Evolutionary conservation across 2,797 vertebrate species (phyloP).

Genomic region (Phoebastria nigripes): DNA sequence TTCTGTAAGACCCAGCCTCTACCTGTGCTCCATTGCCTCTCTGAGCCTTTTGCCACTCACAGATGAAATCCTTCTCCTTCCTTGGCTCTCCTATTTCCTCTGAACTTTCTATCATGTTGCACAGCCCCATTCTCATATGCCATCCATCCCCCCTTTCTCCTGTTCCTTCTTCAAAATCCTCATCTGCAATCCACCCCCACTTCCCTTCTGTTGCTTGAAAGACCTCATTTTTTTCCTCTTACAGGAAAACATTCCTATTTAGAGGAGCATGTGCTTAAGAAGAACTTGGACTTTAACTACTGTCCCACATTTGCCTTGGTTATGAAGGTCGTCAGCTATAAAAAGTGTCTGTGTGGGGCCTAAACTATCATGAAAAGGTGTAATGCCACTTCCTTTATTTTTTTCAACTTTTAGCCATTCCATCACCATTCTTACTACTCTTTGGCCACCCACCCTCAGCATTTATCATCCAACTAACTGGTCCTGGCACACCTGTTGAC

Average conservation of each 20-base stretch:
- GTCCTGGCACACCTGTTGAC: not conserved
- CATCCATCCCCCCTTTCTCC: not conserved
- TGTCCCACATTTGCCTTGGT: not conserved
- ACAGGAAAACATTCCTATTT: not conserved
- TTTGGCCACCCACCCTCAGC: not conserved
- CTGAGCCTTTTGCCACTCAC: not conserved
- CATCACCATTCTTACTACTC: not conserved
- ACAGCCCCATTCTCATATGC: not conserved
- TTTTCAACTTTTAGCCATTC: not conserved
- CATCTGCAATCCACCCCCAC: slow-evolving; percentile 21
- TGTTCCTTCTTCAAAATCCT: slow-evolving; percentile 25
- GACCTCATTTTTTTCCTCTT: not conserved
- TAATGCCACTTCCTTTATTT: not conserved
- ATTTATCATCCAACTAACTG: not conserved
- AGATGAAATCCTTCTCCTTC: not conserved
- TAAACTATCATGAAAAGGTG: not conserved
- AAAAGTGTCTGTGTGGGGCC: not conserved
- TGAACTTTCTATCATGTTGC: not conserved
- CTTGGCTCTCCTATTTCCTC: not conserved
- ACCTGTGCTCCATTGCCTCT: not conserved
- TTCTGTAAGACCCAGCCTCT: not conserved
- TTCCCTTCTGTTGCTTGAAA: slow-evolving; percentile 42
- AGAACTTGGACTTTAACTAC: not conserved
- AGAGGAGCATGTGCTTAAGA: not conserved
- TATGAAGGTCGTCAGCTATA: not conserved